Evolutionary conservation across 2,888 invertebrate genomes (phyloP).

Genomic region (Athripsodes cinereus): DNA sequence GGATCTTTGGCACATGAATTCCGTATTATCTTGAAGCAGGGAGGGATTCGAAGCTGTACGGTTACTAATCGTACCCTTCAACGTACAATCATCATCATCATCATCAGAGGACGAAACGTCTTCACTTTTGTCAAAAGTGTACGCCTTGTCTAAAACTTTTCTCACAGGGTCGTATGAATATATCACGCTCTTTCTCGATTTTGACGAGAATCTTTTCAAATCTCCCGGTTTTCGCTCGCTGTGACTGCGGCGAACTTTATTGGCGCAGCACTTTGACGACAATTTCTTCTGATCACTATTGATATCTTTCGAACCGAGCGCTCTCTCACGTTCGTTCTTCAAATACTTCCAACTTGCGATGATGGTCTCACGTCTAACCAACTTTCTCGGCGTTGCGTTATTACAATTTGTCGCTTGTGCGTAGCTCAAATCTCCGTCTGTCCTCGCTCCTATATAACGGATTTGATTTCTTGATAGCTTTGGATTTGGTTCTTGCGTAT

Average conservation of each 20-base stretch:
- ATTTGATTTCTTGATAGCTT: slow-evolving; percentile 10
- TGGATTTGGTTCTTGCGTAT: not conserved
- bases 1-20: slow-evolving; percentile 20
- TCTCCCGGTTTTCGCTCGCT: slow-evolving; percentile 18
- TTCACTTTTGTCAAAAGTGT: slow-evolving; percentile 11
- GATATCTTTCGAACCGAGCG: slow-evolving; percentile 35
- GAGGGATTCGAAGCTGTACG: slow-evolving; percentile 11
- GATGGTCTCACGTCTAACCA: slow-evolving; percentile 46
- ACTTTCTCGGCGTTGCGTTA: slow-evolving; percentile 31
- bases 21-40: not conserved
- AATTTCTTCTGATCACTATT: not conserved
- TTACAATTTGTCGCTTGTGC: not conserved
- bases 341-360: slow-evolving; percentile 49
- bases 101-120: not conserved
- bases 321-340: slow-evolving; percentile 47
- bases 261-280: not conserved
- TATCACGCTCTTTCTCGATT: slow-evolving; percentile 25
- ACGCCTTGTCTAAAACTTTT: slow-evolving; percentile 20
- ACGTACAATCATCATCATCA: slow-evolving; percentile 2
- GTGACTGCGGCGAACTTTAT: slow-evolving; percentile 20
- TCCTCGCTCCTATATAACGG: slow-evolving; percentile 22
- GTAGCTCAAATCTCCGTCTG: slow-evolving; percentile 22
- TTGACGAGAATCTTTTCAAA: slow-evolving; percentile 21
- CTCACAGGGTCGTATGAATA: slow-evolving; percentile 23
- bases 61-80: too few relatives aligned